Evolutionary conservation across 2,888 invertebrate genomes (phyloP).

Genomic region (Bibio marci): DNA sequence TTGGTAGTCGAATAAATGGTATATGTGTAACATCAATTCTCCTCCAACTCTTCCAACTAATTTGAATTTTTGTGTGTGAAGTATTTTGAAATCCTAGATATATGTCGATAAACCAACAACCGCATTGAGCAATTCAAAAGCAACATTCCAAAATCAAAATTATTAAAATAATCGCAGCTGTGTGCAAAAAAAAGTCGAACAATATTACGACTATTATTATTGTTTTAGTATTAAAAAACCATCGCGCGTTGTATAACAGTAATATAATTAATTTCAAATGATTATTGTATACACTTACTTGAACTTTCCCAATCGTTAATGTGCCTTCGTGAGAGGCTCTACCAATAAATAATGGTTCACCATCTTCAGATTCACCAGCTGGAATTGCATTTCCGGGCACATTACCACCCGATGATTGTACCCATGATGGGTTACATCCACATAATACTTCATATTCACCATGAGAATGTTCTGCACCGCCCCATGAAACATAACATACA

Average conservation of each 20-base stretch:
- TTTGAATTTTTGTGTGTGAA: no score
- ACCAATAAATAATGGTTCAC: constrained; percentile 58
- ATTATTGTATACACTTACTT: neutral
- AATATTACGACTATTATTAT: no score
- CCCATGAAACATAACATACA: constrained; percentile 57
- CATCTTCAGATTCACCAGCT: constrained; percentile 54
- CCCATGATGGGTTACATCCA: constrained; percentile 45
- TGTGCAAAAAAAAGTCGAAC: no score
- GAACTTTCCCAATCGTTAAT: constrained; percentile 60
- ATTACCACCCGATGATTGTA: constrained; percentile 43
- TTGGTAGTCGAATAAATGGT: no score
- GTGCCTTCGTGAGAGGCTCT: constrained; percentile 61
- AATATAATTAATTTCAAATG: neutral
- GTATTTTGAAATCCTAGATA: no score
- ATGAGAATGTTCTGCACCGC: constrained; percentile 51
- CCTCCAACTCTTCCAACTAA: no score
- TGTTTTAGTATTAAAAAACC: no score
- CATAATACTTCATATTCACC: constrained; percentile 50
- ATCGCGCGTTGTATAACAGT: neutral
- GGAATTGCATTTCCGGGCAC: constrained; percentile 60
- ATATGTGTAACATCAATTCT: no score
- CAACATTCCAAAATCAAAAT: no score
- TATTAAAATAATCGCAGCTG: no score
- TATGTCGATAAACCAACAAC: no score
- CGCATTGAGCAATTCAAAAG: no score